Evolutionary conservation across 1,140 invertebrate genomes (phyloP), one percentile per base, ranked within the genome.

Genomic region (Drosophila orosa): DNA sequence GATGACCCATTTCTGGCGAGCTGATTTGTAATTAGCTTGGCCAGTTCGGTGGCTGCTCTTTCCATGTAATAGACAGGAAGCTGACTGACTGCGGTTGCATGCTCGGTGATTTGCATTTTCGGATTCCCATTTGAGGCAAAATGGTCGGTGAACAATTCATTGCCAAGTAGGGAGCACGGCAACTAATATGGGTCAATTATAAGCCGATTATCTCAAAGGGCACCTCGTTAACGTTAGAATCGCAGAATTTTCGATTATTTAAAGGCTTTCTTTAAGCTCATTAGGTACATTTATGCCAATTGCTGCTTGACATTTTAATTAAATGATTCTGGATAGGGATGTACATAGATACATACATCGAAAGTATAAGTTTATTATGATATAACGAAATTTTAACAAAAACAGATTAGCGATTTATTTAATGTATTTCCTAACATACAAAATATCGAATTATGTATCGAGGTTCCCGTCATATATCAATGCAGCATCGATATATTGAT

Each of bases 1-100:
- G 72, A 75, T 75, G 73, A 76, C 73, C 73, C 73, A 76, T 76
- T 76, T 76, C 68, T 59, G 73, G 73, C 19, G 40, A 76, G 47
- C 60, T 74, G 73, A 56, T 56, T 66, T 66, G 72, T 75, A 76
- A 76, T 76, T 76, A 76, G 73, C 72, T 37, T 39, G 31, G 39
- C 60, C 59, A 75, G 60, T 57, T 19, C 29, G 56, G 24, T 55
- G 37, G 58, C 27, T 58, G 61, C 39, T 24, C 74, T 75, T 67
- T 55, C 48, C 12, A 54, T 58, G 55, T 66, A 59, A 75, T 76
- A 67, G 61, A 76, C 47, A 76, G 73, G 62, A 74, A 62, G 40
- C 68, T 37, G 42, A 58, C 65, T 71, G 61, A 42, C 44, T 75
- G 73, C 52, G 73, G 47, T 54, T 37, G 35, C 40, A 27, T 17